Conservation (phyloP, 2,797 vertebrate species). For the Trachops cirrhosus region DNA sequence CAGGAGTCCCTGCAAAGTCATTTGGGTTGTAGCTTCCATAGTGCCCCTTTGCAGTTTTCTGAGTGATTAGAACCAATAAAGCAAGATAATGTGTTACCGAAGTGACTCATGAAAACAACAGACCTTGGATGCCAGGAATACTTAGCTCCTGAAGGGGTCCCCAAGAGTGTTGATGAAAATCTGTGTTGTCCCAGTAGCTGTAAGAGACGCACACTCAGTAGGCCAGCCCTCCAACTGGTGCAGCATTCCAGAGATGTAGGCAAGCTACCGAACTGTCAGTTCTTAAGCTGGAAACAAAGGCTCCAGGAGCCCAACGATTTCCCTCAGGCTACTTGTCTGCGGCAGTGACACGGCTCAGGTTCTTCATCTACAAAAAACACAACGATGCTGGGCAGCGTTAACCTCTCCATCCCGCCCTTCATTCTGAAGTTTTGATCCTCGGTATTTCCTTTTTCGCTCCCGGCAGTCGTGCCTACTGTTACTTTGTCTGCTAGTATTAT, state of each 20-base stretch:
- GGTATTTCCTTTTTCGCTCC: not conserved
- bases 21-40: not conserved
- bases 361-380: not conserved
- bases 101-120: not conserved
- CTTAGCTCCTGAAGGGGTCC: not conserved
- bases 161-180: not conserved
- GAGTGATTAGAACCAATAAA: slow-evolving; percentile 24
- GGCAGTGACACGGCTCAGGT: not conserved
- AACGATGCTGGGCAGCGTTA: rapidly evolving
- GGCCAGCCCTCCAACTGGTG: not conserved
- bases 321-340: slow-evolving; percentile 53
- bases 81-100: not conserved
- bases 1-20: slow-evolving; percentile 51
- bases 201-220: not conserved
- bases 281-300: slow-evolving; percentile 37
- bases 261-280: not conserved
- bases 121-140: not conserved
- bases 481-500: not conserved
- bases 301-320: not conserved
- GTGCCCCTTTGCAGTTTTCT: slow-evolving; percentile 52
- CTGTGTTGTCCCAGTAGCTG: not conserved
- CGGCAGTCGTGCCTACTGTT: not conserved
- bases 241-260: slow-evolving; percentile 7
- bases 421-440: not conserved
- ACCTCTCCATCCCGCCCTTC: not conserved